phyloP scores from a whole-genome alignment of 2,888 invertebrate species.

The Andrena minutula region DNA sequence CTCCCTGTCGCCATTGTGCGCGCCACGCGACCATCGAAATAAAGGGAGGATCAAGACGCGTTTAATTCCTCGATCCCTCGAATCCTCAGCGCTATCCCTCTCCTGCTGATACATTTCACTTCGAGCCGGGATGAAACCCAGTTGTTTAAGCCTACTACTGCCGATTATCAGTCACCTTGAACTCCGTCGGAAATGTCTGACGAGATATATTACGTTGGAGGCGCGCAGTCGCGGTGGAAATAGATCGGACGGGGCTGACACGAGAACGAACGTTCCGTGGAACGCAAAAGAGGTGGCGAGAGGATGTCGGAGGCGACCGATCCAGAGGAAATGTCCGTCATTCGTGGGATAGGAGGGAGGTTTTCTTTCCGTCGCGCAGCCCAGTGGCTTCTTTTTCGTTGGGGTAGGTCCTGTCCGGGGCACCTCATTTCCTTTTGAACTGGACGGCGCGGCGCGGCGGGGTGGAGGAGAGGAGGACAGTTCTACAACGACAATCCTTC shows the following conservation, averaged over 20 bases:
- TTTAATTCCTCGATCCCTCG: conserved; percentile 52
- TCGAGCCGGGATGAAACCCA: not conserved
- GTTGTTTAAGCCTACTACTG: not conserved
- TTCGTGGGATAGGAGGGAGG: conserved; percentile 54
- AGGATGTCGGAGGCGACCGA: conserved; percentile 38
- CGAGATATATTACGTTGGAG: not conserved
- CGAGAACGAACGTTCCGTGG: conserved; percentile 6
- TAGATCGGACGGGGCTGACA: conserved; percentile 9
- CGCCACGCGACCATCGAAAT: conserved; percentile 71
- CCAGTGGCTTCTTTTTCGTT: conserved; percentile 72
- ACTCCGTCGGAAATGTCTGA: not conserved
- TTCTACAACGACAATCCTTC: conserved; percentile 68
- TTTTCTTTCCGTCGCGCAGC: conserved; percentile 62
- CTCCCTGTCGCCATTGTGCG: conserved; percentile 62
- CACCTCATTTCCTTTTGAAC: conserved; percentile 76
- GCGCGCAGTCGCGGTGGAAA: not conserved
- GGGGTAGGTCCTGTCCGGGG: conserved; percentile 74
- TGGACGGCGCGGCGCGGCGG: conserved; percentile 53
- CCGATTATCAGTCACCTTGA: not conserved
- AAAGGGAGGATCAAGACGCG: conserved; percentile 54
- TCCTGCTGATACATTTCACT: not conserved
- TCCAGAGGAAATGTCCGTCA: conserved; percentile 62
- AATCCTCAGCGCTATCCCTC: not conserved
- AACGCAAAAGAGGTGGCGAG: conserved; percentile 43
- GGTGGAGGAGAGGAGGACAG: conserved; percentile 42